Percentiles rank a stretch among this genome's conserved stretches.
phyloP scores from a whole-genome alignment of 2,113 vertebrate genomes.

The Manacus vitellinus region DNA sequence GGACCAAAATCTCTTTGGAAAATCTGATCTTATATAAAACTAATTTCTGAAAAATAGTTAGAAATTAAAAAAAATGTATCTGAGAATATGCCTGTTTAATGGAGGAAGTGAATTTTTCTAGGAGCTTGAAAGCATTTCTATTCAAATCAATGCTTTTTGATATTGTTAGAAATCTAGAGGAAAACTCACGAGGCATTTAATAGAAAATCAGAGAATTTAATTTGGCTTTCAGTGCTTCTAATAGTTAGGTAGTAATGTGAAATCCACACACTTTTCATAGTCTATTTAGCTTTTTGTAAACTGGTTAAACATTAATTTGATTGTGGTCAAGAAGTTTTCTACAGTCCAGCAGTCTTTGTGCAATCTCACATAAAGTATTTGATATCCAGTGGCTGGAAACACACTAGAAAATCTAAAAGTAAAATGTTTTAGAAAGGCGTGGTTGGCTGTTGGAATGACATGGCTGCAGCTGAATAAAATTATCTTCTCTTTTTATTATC shows the following conservation, averaged over 20 bases:
- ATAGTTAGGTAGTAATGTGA: not conserved
- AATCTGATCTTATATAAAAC: not conserved
- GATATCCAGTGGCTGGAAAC: not conserved
- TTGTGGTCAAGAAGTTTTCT: not conserved
- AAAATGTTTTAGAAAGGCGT: not conserved
- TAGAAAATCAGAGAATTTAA: not conserved
- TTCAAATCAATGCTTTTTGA: not conserved
- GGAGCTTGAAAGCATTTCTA: not conserved
- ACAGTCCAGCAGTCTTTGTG: not conserved
- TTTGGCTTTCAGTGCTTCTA: not conserved
- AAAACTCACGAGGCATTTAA: not conserved
- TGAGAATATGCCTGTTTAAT: not conserved
- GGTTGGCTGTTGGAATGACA: not conserved
- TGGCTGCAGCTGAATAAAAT: not conserved
- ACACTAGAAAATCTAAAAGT: not conserved
- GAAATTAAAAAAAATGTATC: rapidly evolving
- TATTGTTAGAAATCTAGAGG: not conserved
- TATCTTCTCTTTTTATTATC: not conserved
- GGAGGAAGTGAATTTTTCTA: not conserved
- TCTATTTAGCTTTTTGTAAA: not conserved
- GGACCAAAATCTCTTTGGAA: not conserved
- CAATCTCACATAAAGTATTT: not conserved
- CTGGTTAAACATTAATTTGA: not conserved
- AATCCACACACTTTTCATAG: not conserved
- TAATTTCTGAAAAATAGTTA: not conserved